These are phyloP conservation scores for Platycercus adscitus DNA, from an alignment of 2,113 vertebrate species.

Conservation along the genomic window DNA sequence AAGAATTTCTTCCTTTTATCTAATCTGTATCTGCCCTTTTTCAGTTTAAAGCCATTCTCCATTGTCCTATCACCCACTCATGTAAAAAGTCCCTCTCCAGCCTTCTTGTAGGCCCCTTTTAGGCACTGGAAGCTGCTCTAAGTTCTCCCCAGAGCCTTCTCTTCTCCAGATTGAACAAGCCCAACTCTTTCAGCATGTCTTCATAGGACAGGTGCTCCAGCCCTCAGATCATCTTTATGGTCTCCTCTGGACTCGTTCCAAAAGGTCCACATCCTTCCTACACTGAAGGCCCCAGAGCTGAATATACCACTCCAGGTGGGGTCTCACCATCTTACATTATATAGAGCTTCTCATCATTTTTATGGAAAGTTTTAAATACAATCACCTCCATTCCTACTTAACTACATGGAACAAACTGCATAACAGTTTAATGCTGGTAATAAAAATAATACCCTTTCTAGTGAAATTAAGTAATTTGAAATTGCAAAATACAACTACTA, in stretches of 20 bases:
- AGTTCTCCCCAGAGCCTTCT: not conserved
- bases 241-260: not conserved
- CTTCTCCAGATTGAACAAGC: not conserved
- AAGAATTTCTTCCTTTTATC: not conserved
- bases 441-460: not conserved
- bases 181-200: not conserved
- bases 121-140: not conserved
- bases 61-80: not conserved
- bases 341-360: not conserved
- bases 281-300: not conserved
- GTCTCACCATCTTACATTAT: not conserved
- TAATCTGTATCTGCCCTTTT: not conserved
- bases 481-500: not conserved
- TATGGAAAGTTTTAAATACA: not conserved
- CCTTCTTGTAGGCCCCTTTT: not conserved
- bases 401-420: not conserved
- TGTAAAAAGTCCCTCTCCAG: not conserved
- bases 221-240: not conserved
- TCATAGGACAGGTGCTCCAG: not conserved
- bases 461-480: not conserved
- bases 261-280: not conserved
- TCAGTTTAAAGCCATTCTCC: not conserved
- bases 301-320: not conserved
- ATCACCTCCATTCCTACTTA: not conserved
- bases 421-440: not conserved